Conservation (phyloP, 2,888 invertebrate species). For the Cynaeus angustus region DNA sequence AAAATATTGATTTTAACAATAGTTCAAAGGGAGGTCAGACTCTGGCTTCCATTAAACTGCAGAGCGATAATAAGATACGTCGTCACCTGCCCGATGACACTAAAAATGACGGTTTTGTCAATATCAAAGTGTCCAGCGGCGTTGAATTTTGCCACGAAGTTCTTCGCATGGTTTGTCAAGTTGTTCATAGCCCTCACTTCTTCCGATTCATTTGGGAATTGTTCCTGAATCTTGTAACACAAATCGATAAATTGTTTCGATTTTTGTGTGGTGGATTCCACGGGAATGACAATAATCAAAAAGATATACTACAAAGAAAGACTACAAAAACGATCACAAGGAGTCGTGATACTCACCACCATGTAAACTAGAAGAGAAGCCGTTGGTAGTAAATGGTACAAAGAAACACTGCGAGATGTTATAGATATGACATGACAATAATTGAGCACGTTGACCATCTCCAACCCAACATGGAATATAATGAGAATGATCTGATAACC, state of each 20-base stretch:
- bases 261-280: not conserved
- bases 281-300: not conserved
- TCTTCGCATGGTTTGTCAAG: not conserved
- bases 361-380: not conserved
- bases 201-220: not conserved
- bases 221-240: not conserved
- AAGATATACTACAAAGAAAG: not conserved
- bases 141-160: not conserved
- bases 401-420: not conserved
- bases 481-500: conserved; percentile 8
- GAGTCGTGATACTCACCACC: not conserved
- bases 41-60: conserved; percentile 8
- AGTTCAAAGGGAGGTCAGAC: no score
- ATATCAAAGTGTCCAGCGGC: conserved; percentile 16
- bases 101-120: not conserved
- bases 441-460: not conserved
- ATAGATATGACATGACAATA: not conserved
- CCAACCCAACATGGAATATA: conserved; percentile 3
- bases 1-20: no score
- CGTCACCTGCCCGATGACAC: not conserved
- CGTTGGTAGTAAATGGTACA: not conserved
- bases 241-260: not conserved
- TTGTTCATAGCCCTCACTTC: not conserved
- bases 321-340: not conserved
- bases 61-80: conserved; percentile 12